Evolutionary conservation across 2,797 vertebrate species (phyloP).

Genomic region (Triplophysa bombifrons): DNA sequence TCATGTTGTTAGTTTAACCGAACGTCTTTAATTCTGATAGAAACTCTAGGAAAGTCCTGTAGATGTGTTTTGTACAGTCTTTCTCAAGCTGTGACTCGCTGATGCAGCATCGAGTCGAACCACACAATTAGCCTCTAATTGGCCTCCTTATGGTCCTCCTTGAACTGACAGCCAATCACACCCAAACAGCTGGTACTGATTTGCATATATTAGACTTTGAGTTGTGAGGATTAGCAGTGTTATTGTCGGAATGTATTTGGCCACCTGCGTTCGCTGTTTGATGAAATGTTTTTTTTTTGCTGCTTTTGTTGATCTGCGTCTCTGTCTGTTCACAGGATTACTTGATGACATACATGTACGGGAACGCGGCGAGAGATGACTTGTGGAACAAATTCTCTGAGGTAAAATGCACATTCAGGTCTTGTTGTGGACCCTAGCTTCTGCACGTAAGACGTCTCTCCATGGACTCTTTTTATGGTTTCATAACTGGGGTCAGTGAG

Average conservation of each 20-base stretch:
- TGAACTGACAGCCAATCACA: constrained; percentile 47
- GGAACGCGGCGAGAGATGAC: constrained; percentile 94
- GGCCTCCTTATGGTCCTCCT: constrained; percentile 41
- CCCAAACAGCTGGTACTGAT: constrained; percentile 46
- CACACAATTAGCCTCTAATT: constrained; percentile 45
- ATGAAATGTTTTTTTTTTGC: background rate
- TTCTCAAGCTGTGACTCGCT: no score
- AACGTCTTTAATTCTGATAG: no score
- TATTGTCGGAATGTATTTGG: constrained; percentile 17
- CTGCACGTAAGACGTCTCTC: background rate
- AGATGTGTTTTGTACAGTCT: background rate
- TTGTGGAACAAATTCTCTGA: constrained; percentile 94
- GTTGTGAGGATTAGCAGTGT: constrained; percentile 27
- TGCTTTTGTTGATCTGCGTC: constrained; percentile 27
- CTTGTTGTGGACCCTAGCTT: background rate
- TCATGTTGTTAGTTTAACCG: no score
- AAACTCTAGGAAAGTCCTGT: background rate
- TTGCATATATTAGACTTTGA: constrained; percentile 36
- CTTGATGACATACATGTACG: constrained; percentile 94
- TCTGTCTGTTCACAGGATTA: constrained; percentile 82
- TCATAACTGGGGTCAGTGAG: background rate
- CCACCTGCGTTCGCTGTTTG: background rate
- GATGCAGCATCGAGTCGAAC: background rate
- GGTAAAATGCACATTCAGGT: constrained; percentile 74
- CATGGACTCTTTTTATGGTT: background rate